Conservation (phyloP, 1,140 invertebrate genomes). For the Pristionchus pacificus region DNA sequence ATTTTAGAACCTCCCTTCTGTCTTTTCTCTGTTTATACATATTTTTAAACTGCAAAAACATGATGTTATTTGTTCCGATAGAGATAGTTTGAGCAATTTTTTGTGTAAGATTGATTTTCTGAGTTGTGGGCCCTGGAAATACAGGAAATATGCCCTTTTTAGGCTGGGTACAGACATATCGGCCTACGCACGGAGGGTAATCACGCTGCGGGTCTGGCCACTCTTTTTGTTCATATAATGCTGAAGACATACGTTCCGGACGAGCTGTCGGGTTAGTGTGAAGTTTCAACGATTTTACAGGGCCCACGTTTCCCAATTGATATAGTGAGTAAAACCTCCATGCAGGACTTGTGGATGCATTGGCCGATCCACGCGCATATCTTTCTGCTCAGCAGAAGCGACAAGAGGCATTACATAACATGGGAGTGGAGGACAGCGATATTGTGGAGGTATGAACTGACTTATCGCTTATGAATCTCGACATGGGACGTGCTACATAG, state of each 20-base stretch:
- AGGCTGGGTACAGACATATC: conserved; percentile 83
- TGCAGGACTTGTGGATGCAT: conserved; percentile 84
- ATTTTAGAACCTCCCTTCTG: too few species aligned
- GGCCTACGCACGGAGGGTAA: conserved; percentile 95
- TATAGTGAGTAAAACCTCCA: background rate
- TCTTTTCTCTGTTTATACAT: too few species aligned
- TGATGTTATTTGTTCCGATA: too few species aligned
- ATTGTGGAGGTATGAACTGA: conserved; percentile 61
- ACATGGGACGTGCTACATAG: conserved; percentile 10
- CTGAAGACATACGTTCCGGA: conserved; percentile 99
- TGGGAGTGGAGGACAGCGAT: conserved; percentile 83
- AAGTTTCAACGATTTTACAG: background rate
- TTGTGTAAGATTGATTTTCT: too few species aligned
- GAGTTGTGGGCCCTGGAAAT: too few species aligned
- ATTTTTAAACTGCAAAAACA: too few species aligned
- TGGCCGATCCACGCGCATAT: conserved; percentile 89
- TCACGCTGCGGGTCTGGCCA: conserved; percentile 86
- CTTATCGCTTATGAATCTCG: too few species aligned
- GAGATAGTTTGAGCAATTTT: too few species aligned
- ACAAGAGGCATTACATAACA: conserved; percentile 83
- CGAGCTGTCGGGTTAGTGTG: conserved; percentile 72
- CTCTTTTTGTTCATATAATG: conserved; percentile 97
- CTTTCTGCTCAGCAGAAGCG: conserved; percentile 83
- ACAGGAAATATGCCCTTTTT: too few species aligned
- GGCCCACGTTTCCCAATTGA: background rate